Base-by-base conservation (phyloP, 2,888 invertebrate species). In the Orthonevra nobilis region DNA sequence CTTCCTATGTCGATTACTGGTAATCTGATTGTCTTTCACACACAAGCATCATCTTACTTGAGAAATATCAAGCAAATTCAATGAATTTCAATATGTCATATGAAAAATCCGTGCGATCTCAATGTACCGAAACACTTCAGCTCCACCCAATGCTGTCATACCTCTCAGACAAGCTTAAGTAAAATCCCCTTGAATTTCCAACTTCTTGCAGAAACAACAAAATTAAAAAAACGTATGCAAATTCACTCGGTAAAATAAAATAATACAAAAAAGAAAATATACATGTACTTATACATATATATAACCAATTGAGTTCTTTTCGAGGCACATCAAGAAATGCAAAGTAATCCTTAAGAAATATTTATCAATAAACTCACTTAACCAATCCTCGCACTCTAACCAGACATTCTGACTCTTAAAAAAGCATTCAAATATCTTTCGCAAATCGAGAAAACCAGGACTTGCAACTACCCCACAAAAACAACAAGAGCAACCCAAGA, bases 301-400 rank as follows among this genome's bases (percentile, higher is more conserved):
- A n/a, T n/a, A n/a, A 46, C 50, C 42, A 54, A 74, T 68, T 60
- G 73, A 66, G 68, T 69, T 19, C 36, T n/a, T 69, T 69, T 63
- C 34, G 42, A 50, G 9, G 23, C 28, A 46, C 19, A 3, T 14
- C 30, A 23, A 42, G 20, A 15, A 26, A 36, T 44, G 44, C 10
- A 42, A 61, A 10, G 14, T 9, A 15, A 32, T 4, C 20, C 14
- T 19, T n/a, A n/a, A n/a, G 20, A 64, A 64, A 58, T 64, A 64
- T 63, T 69, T 56, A 42, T 44, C 58, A 77, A 70, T 77, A 70
- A 64, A 70, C 56, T 40, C 50, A 28, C 32, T 63, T 50, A 42
- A 63, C 54, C 44, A 75, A 68, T 52, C 36, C 42, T 40, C 44
- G 63, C 19, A 61, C 58, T 75, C 34, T n/a, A 34, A 15, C 26